phyloP scores from a whole-genome alignment of 2,797 vertebrate genomes.

The Neosilurus mollespiculum region DNA sequence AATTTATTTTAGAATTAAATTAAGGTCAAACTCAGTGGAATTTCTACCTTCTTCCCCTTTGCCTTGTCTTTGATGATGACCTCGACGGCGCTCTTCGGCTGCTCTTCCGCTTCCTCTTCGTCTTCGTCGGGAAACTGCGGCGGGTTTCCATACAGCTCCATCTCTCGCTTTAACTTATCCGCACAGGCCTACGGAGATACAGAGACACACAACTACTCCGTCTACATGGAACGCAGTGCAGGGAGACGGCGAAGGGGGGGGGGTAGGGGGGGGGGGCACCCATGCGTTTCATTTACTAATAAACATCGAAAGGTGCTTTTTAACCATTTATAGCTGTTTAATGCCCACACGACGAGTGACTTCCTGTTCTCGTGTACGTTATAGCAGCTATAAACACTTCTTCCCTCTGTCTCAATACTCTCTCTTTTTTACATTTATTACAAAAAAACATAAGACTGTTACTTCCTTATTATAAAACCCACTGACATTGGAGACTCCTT shows the following conservation, averaged over 20 bases:
- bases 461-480: not conserved
- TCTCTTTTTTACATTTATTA: not conserved
- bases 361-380: not conserved
- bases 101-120: constrained; percentile 81
- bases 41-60: constrained; percentile 91
- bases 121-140: constrained; percentile 93
- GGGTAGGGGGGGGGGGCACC: too few relatives aligned
- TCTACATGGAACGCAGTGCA: not conserved
- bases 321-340: not conserved
- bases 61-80: constrained; percentile 91
- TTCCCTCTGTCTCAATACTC: not conserved
- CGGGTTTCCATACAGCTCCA: constrained; percentile 92
- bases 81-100: constrained; percentile 74
- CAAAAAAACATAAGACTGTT: too few relatives aligned
- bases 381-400: not conserved
- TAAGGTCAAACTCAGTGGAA: too few relatives aligned
- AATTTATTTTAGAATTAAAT: not conserved
- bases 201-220: not conserved
- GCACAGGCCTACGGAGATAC: constrained; percentile 84
- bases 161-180: constrained; percentile 96
- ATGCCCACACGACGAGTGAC: too few relatives aligned
- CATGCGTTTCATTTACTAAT: not conserved
- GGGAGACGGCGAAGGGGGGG: not conserved
- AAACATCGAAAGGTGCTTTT: not conserved
- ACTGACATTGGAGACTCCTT: not conserved